A percentile compares a stretch with the other conserved stretches of the same genome.
Conservation (phyloP, 2,888 invertebrate species). For the Cotesia congregata region DNA sequence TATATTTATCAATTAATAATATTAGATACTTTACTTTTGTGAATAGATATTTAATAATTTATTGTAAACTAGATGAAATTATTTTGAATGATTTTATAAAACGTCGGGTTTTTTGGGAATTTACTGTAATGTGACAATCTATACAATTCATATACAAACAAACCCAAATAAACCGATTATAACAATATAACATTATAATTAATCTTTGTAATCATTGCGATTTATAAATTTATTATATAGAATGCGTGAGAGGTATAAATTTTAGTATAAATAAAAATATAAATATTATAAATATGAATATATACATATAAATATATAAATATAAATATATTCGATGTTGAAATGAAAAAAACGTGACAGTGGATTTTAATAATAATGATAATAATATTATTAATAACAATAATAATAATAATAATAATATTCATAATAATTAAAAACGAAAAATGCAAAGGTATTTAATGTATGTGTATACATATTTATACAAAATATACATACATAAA, state of each 20-base stretch:
- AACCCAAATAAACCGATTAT: neutral
- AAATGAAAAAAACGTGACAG: conserved; percentile 25
- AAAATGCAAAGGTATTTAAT: conserved; percentile 38
- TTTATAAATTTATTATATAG: neutral
- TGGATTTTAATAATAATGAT: conserved; percentile 16
- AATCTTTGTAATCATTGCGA: neutral
- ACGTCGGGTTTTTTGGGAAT: conserved; percentile 12
- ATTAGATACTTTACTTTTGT: conserved; percentile 65
- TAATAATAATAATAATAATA: conserved; percentile 6
- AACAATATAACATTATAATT: neutral
- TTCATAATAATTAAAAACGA: conserved; percentile 10
- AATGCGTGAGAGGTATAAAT: conserved; percentile 4
- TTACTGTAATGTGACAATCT: neutral
- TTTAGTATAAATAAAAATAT: conserved; percentile 20
- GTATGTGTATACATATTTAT: conserved; percentile 12
- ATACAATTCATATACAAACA: neutral
- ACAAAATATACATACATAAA: conserved; percentile 57
- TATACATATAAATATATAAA: conserved; percentile 36
- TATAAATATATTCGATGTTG: conserved; percentile 45
- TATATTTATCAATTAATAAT: conserved; percentile 32
- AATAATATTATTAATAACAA: conserved; percentile 12
- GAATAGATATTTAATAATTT: conserved; percentile 70
- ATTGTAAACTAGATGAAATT: conserved; percentile 66
- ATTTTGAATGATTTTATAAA: conserved; percentile 54
- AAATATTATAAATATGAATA: conserved; percentile 29